Evolutionary conservation across 1,140 invertebrate genomes (phyloP), one percentile per base, ranked within the genome.

Genomic region (Cataglyphis hispanica): DNA sequence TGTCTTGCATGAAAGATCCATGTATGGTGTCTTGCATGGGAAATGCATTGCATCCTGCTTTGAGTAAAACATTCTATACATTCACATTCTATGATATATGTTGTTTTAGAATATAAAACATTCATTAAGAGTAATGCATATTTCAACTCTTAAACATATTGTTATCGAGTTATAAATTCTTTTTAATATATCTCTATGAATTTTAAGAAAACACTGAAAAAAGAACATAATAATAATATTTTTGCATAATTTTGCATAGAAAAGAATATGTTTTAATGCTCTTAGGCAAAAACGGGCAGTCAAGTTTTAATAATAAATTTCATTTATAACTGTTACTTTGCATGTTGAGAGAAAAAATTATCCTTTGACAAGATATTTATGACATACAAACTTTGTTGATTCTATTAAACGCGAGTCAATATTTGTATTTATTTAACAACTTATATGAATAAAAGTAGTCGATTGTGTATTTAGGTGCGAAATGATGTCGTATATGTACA

Each of bases 401-500:
- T 27, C 43, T 16, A 43, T 46, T 63, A 76, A 63, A 61, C 8
- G 2, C 3, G 5, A 69, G 7, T 63, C 43, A 10, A 19, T 43
- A 22, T 16, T 43, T 61, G 56, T 25, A 46, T 75, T 31, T 34
- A 43, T 56, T 69, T 46, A 69, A 27, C 40, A 19, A 43, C 25
- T 27, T 46, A 34, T 80, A 58, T 63, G 86, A 85, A 56, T 63
- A 88, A 85, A 56, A 25, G 46, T 37, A 8, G 43, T 61, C 5
- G 2, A 53, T 66, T 69, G 22, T 80, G 46, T 50, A 85, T 87
- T 86, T 72, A 25, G 40, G 50, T 58, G 53, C 22, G 76, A 87
- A 61, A 64, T 74, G 7, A 88, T 40, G 25, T 86, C 34, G 56
- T 34, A 60, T 16, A 22, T 61, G 31, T 89, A 91, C 61, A 90